Evolutionary conservation across 2,113 vertebrate genomes (phyloP).

Genomic region (Phocoena sinus): DNA sequence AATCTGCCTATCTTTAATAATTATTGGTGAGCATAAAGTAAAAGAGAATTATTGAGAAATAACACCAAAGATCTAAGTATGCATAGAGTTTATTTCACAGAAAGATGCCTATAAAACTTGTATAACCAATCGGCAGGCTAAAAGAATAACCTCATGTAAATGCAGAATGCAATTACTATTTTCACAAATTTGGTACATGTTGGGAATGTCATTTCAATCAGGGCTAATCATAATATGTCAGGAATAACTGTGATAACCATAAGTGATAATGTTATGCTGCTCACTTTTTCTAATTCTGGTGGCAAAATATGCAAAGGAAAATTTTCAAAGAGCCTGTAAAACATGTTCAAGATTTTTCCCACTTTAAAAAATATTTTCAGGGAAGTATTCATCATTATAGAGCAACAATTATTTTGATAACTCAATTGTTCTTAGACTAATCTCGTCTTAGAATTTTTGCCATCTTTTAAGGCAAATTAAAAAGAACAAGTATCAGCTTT

Average conservation of each 20-base stretch:
- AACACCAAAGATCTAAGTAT: background rate
- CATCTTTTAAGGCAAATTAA: background rate
- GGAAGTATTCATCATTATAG: slow-evolving; percentile 45
- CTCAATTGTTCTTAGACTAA: slow-evolving; percentile 33
- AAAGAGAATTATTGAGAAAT: slow-evolving; percentile 1
- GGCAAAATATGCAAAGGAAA: slow-evolving; percentile 70
- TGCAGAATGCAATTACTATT: slow-evolving; percentile 55
- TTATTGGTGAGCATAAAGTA: slow-evolving; percentile 7
- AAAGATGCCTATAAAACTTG: slow-evolving; percentile 30
- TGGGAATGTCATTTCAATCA: slow-evolving; percentile 56
- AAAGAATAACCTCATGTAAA: slow-evolving; percentile 65
- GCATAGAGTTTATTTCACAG: background rate
- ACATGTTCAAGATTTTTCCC: slow-evolving; percentile 48
- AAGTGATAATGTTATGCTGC: slow-evolving; percentile 69
- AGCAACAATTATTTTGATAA: slow-evolving; percentile 42
- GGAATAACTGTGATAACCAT: slow-evolving; percentile 69
- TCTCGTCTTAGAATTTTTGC: background rate
- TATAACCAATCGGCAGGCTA: slow-evolving; percentile 56
- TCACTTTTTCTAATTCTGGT: slow-evolving; percentile 74
- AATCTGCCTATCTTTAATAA: background rate
- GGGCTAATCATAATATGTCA: slow-evolving; percentile 60
- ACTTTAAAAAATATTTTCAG: slow-evolving; percentile 63
- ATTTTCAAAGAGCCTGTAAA: slow-evolving; percentile 58
- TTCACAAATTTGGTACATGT: slow-evolving; percentile 53
- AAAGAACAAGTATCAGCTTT: background rate